These are phyloP conservation scores for Trachelus tabidus DNA, from an alignment of 2,888 invertebrate species.

Conservation along the genomic window DNA sequence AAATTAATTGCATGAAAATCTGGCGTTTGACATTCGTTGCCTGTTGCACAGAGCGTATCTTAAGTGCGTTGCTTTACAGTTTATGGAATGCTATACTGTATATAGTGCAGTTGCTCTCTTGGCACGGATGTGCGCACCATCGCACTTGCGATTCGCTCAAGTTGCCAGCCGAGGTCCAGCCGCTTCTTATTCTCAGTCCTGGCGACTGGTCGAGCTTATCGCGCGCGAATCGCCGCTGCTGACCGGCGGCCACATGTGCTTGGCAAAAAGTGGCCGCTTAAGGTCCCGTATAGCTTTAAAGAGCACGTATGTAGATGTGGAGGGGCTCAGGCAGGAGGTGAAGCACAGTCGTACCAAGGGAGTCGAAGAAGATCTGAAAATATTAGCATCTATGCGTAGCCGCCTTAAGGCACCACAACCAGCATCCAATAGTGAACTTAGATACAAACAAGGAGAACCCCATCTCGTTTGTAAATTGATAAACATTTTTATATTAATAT, in stretches of 20 bases:
- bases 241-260: constrained; percentile 51
- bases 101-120: not conserved
- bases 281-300: constrained; percentile 27
- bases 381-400: not conserved
- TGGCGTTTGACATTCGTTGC: not conserved
- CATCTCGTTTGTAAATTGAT: not conserved
- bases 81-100: not conserved
- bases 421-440: not conserved
- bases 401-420: not conserved
- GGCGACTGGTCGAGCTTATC: constrained; percentile 53
- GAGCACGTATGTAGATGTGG: constrained; percentile 5
- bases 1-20: not conserved
- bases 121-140: constrained; percentile 61
- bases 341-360: not conserved
- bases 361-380: not conserved
- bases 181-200: constrained; percentile 14
- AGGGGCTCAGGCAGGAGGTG: not conserved
- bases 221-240: constrained; percentile 54
- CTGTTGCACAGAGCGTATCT: not conserved
- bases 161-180: constrained; percentile 47
- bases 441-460: not conserved
- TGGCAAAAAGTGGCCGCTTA: constrained; percentile 49
- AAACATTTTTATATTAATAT: not conserved
- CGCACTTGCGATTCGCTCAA: constrained; percentile 62
- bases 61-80: not conserved